A percentile compares a stretch with the other conserved stretches of the same genome.
These are phyloP conservation scores for Ellobius talpinus DNA, from an alignment of 2,113 vertebrate genomes.

Conservation along the genomic window DNA sequence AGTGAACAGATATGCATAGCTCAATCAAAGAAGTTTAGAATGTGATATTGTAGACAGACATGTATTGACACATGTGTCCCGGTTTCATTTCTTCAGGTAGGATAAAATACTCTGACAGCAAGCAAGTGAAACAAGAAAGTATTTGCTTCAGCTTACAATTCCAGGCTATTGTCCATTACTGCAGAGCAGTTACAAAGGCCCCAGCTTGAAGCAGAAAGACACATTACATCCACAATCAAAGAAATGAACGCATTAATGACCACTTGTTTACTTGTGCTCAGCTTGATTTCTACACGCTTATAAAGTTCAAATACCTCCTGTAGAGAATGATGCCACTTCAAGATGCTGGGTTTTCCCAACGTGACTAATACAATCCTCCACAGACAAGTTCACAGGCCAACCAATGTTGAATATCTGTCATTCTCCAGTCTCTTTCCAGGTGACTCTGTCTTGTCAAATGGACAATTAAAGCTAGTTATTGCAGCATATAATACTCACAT, in stretches of 20 bases:
- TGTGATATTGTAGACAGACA: not conserved
- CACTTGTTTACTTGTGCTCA: too few relatives aligned
- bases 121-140: too few relatives aligned
- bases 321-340: accelerated
- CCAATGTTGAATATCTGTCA: not conserved
- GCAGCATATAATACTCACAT: not conserved
- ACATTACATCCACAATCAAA: not conserved
- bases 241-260: too few relatives aligned
- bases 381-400: not conserved
- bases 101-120: not conserved
- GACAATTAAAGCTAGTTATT: too few relatives aligned
- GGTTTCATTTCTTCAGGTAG: not conserved
- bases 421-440: not conserved
- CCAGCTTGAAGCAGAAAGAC: not conserved
- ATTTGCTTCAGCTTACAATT: not conserved
- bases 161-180: not conserved
- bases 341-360: too few relatives aligned
- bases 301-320: too few relatives aligned
- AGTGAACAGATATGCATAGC: too few relatives aligned
- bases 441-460: not conserved
- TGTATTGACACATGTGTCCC: not conserved
- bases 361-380: too few relatives aligned
- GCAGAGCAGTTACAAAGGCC: not conserved
- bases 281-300: not conserved
- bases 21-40: not conserved